phyloP scores from a whole-genome alignment of 2,113 vertebrate species.

The Neomonachus schauinslandi region DNA sequence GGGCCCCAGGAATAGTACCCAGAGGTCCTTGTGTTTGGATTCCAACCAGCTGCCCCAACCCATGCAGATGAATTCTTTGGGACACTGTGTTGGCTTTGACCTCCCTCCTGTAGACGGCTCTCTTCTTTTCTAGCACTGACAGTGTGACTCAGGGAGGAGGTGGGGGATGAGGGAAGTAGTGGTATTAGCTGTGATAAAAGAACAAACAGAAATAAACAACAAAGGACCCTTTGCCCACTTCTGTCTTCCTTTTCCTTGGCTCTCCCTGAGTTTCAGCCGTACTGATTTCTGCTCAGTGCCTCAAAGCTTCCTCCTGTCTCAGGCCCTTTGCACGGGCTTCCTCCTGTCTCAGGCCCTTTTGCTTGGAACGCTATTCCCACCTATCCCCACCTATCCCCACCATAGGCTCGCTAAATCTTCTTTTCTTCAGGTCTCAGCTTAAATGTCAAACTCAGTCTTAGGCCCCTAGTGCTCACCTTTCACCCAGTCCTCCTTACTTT shows the following conservation, averaged over 20 bases:
- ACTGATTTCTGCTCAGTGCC: neutral
- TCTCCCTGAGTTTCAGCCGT: neutral
- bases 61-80: neutral
- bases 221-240: neutral
- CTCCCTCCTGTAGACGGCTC: neutral
- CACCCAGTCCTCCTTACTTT: neutral
- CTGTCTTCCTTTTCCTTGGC: neutral
- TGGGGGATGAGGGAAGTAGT: neutral
- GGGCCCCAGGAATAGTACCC: neutral
- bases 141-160: neutral
- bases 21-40: neutral
- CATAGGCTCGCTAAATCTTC: neutral
- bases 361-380: neutral
- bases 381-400: neutral
- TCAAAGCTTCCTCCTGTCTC: neutral
- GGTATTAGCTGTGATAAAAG: neutral
- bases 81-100: neutral
- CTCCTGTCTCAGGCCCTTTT: neutral
- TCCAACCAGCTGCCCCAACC: neutral
- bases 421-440: neutral
- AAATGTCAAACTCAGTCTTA: neutral
- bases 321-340: neutral
- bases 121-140: neutral
- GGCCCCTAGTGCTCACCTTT: neutral
- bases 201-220: neutral